Evolutionary conservation across 2,797 vertebrate genomes (phyloP).

Genomic region (Neopelma chrysocephalum): DNA sequence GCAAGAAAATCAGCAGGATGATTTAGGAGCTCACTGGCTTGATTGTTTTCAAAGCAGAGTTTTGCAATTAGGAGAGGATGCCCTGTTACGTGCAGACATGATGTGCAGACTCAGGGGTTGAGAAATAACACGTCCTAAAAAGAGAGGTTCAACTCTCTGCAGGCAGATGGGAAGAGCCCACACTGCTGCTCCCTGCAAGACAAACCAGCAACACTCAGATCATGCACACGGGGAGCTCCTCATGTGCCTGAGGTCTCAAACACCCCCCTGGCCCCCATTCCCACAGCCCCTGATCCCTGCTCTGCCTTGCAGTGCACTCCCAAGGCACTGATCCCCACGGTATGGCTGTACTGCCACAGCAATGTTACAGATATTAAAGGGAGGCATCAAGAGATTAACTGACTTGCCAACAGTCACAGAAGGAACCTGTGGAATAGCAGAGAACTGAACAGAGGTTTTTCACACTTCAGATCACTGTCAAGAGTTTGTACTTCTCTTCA

Average conservation of each 20-base stretch:
- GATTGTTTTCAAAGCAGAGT: background rate
- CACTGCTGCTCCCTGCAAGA: background rate
- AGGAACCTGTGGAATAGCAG: background rate
- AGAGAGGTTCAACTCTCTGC: background rate
- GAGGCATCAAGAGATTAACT: background rate
- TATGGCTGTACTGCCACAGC: background rate
- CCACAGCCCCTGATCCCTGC: background rate
- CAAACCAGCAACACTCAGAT: background rate
- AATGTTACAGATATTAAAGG: background rate
- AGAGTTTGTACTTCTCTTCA: background rate
- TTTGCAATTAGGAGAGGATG: slow-evolving; percentile 56
- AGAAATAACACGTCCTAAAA: background rate
- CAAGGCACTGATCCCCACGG: background rate
- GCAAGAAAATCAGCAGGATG: slow-evolving; percentile 22
- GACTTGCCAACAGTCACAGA: background rate
- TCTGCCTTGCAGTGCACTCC: background rate
- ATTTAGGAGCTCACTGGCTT: background rate
- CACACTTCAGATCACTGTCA: background rate
- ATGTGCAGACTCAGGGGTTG: background rate
- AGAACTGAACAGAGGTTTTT: background rate
- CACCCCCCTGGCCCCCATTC: background rate
- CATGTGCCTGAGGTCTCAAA: background rate
- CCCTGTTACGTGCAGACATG: background rate
- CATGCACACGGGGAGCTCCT: background rate
- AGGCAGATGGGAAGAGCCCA: background rate